Percentiles rank a stretch among this genome's conserved stretches.
These are phyloP conservation scores for Neodiprion fabricii DNA, from an alignment of 1,140 invertebrate genomes.

Conservation along the genomic window DNA sequence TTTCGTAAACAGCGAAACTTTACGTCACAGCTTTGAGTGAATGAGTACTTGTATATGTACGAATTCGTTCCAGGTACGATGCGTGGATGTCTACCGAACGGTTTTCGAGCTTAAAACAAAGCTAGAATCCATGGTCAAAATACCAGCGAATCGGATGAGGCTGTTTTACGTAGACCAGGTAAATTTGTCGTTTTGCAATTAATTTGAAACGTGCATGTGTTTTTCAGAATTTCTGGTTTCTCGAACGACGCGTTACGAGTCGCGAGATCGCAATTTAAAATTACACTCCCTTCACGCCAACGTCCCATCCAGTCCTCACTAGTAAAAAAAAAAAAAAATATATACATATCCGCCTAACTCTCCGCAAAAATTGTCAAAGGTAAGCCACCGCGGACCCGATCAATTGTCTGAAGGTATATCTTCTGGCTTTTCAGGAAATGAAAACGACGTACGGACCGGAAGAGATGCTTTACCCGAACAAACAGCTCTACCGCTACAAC, in stretches of 20 bases:
- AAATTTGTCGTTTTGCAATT: slow-evolving; percentile 12
- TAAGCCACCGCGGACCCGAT: slow-evolving; percentile 26
- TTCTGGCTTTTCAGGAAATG: slow-evolving; percentile 66
- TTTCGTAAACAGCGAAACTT: no score
- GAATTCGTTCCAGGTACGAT: slow-evolving; percentile 60
- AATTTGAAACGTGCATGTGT: slow-evolving; percentile 5
- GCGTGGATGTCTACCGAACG: slow-evolving; percentile 78
- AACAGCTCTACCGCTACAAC: slow-evolving; percentile 90
- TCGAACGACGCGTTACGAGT: slow-evolving; percentile 27
- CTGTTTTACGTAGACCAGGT: slow-evolving; percentile 85
- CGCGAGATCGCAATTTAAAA: slow-evolving; percentile 34
- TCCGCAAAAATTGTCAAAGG: background rate
- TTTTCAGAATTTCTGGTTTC: slow-evolving; percentile 38
- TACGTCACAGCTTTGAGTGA: no score
- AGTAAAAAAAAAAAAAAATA: background rate
- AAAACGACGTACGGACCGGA: slow-evolving; percentile 72
- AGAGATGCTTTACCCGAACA: slow-evolving; percentile 86
- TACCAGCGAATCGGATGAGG: slow-evolving; percentile 82
- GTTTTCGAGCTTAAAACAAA: slow-evolving; percentile 81
- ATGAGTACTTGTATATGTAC: background rate
- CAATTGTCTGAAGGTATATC: slow-evolving; percentile 45
- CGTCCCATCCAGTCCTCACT: background rate
- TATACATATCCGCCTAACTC: slow-evolving; percentile 1
- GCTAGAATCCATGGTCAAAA: slow-evolving; percentile 79
- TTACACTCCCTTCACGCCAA: background rate